phyloP scores from a whole-genome alignment of 1,140 invertebrate species.

The Bombus impatiens region DNA sequence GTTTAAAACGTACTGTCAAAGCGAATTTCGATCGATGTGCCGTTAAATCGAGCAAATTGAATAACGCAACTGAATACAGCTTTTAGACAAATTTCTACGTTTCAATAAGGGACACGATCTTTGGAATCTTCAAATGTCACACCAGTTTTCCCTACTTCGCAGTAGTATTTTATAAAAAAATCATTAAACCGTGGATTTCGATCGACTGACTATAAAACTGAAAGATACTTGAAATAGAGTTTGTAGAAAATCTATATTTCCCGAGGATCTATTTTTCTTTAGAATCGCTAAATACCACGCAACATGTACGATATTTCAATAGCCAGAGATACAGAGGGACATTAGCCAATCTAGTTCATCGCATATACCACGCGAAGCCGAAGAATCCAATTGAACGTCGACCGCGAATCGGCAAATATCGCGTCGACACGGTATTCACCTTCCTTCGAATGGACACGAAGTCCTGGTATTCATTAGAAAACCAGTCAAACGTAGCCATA shows the following conservation, averaged over 20 bases:
- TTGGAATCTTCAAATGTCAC: not conserved
- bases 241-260: not conserved
- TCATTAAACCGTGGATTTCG: not conserved
- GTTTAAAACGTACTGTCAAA: too few species aligned
- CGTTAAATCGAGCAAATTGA: too few species aligned
- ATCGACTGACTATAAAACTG: too few species aligned
- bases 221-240: not conserved
- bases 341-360: not conserved
- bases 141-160: too few species aligned
- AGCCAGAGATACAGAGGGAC: not conserved
- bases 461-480: constrained; percentile 39
- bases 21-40: too few species aligned
- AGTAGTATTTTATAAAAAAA: too few species aligned
- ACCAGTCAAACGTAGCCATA: constrained; percentile 29
- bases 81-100: too few species aligned
- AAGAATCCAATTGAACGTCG: not conserved
- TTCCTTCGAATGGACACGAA: not conserved
- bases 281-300: not conserved
- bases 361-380: too few species aligned
- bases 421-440: not conserved
- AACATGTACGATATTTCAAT: not conserved
- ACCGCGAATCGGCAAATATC: not conserved
- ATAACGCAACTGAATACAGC: too few species aligned
- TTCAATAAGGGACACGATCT: too few species aligned
- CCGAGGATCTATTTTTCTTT: not conserved